A percentile compares a stretch with the other conserved stretches of the same genome.
These are phyloP conservation scores for Caenorhabditis remanei DNA, from an alignment of 1,140 invertebrate species.

Conservation along the genomic window DNA sequence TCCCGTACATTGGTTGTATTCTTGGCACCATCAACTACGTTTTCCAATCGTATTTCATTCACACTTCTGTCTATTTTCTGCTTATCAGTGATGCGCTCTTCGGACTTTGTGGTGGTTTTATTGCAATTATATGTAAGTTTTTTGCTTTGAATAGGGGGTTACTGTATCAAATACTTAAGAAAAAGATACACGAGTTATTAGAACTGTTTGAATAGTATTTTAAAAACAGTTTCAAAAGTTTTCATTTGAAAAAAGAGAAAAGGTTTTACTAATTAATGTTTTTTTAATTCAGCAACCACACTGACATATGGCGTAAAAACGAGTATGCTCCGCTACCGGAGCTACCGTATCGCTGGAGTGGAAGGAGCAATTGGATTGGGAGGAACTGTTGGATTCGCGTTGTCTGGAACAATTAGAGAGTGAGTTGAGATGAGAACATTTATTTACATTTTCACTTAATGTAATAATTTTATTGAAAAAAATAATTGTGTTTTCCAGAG, in stretches of 20 bases:
- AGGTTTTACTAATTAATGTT: not conserved
- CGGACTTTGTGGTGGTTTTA: slow-evolving; percentile 73
- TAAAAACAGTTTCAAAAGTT: too few species aligned
- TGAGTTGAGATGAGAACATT: not conserved
- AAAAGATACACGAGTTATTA: too few species aligned
- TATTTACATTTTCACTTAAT: too few species aligned
- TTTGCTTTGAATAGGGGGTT: not conserved
- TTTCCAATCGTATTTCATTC: slow-evolving; percentile 68
- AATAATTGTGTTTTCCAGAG: slow-evolving; percentile 24
- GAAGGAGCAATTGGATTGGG: slow-evolving; percentile 66
- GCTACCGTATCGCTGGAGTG: slow-evolving; percentile 63
- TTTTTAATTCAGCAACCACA: slow-evolving; percentile 61
- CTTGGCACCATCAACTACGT: slow-evolving; percentile 72
- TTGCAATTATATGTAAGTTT: slow-evolving; percentile 70
- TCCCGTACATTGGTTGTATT: slow-evolving; percentile 72
- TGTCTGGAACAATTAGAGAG: slow-evolving; percentile 65
- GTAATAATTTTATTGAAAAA: too few species aligned
- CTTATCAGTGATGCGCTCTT: slow-evolving; percentile 72
- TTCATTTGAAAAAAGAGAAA: too few species aligned
- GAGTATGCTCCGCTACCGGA: slow-evolving; percentile 54
- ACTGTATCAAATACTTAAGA: not conserved
- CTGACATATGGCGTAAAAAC: slow-evolving; percentile 64
- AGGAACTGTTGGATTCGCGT: slow-evolving; percentile 64
- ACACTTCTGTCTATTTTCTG: slow-evolving; percentile 69
- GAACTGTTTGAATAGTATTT: too few species aligned